A percentile compares a stretch with the other conserved stretches of the same genome.
These are phyloP conservation scores for Onychostoma macrolepis DNA, from an alignment of 2,113 vertebrate genomes.

Conservation along the genomic window DNA sequence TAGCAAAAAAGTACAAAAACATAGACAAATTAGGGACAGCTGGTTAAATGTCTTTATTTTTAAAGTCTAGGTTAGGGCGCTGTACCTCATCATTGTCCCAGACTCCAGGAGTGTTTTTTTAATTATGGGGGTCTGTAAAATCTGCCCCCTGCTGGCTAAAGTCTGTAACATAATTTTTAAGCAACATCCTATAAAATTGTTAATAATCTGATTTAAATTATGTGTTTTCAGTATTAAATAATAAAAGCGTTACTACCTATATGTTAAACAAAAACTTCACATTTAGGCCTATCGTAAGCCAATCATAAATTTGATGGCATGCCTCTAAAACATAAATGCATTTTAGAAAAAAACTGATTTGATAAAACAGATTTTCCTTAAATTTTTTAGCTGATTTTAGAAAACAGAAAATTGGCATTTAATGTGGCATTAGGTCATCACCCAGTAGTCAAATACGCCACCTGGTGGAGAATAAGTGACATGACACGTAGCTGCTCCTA, in stretches of 20 bases:
- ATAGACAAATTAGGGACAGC: neutral
- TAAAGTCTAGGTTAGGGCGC: conserved; percentile 70
- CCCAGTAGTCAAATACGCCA: conserved; percentile 48
- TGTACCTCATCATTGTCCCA: conserved; percentile 73
- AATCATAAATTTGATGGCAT: no score
- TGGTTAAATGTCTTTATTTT: neutral
- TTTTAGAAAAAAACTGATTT: neutral
- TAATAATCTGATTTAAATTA: neutral
- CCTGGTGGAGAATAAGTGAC: conserved; percentile 61
- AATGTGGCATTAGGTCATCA: conserved; percentile 7
- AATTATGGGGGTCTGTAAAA: conserved; percentile 54
- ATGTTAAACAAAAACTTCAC: no score
- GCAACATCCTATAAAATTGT: conserved; percentile 18
- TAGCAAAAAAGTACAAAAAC: conserved; percentile 45
- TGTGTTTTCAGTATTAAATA: neutral
- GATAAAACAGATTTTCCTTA: no score
- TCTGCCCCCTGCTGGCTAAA: conserved; percentile 71
- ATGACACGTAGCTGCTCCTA: conserved; percentile 15
- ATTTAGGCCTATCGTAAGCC: no score
- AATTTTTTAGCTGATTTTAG: neutral
- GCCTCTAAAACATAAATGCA: no score
- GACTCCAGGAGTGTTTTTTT: conserved; percentile 61
- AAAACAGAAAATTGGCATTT: neutral
- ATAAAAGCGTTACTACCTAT: neutral
- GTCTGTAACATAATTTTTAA: conserved; percentile 50